Evolutionary conservation across 1,140 invertebrate genomes (phyloP).

Genomic region (Drosophila nigrodunni): DNA sequence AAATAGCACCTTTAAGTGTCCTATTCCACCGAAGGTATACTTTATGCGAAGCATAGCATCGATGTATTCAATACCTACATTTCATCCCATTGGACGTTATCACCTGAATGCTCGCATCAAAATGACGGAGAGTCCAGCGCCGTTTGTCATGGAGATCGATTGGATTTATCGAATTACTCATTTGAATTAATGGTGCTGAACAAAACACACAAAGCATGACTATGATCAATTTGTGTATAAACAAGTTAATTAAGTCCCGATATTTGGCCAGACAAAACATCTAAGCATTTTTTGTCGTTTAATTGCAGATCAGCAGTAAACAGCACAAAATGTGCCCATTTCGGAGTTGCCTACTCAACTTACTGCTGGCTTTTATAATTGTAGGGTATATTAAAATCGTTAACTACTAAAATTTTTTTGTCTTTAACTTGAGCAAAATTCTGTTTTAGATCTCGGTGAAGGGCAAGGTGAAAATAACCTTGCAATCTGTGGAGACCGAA

Average conservation of each 20-base stretch:
- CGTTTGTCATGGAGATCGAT: slow-evolving; percentile 36
- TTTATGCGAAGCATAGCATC: slow-evolving; percentile 37
- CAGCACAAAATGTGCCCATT: neutral
- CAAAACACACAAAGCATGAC: neutral
- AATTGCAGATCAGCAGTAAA: neutral
- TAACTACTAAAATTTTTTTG: neutral
- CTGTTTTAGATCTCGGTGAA: neutral
- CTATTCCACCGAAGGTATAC: slow-evolving; percentile 48
- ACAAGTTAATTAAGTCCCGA: neutral
- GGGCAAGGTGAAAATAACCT: slow-evolving; percentile 27
- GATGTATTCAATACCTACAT: slow-evolving; percentile 18
- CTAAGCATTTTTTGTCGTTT: neutral
- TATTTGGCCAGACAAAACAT: neutral
- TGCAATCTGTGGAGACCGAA: slow-evolving; percentile 46
- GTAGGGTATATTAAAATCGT: neutral
- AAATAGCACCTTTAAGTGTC: slow-evolving; percentile 47
- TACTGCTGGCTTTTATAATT: neutral
- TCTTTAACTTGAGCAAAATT: neutral
- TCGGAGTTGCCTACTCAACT: neutral
- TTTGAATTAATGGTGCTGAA: slow-evolving; percentile 36
- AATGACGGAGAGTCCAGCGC: slow-evolving; percentile 24
- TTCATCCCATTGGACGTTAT: slow-evolving; percentile 53
- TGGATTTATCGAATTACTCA: slow-evolving; percentile 50
- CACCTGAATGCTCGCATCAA: slow-evolving; percentile 32
- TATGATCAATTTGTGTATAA: neutral